These are phyloP conservation scores for Lates japonicus DNA, from an alignment of 2,797 vertebrate species.

Conservation along the genomic window DNA sequence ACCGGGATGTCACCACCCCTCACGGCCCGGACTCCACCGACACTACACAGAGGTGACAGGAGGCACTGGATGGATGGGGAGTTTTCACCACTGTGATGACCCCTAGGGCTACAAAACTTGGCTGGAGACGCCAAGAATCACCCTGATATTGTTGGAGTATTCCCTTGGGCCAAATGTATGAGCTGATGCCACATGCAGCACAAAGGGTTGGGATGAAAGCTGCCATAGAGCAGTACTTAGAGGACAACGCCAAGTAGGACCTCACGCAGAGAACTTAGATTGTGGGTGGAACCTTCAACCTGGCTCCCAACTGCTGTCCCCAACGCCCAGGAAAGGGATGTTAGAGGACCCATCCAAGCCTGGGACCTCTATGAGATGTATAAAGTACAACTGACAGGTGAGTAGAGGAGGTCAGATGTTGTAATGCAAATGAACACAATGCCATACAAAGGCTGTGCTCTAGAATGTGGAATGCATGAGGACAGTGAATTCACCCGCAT, in stretches of 20 bases:
- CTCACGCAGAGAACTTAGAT: too few relatives aligned
- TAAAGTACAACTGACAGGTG: too few relatives aligned
- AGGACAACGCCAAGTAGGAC: too few relatives aligned
- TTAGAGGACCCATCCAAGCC: conserved; percentile 44
- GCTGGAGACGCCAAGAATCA: conserved; percentile 36
- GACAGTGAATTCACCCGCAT: too few relatives aligned
- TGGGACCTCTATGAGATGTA: conserved; percentile 23
- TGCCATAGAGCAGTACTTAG: conserved; percentile 47
- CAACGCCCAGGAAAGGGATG: background rate
- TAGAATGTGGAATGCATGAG: too few relatives aligned
- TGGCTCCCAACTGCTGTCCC: conserved; percentile 55
- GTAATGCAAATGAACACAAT: too few relatives aligned
- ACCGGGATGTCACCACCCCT: too few relatives aligned
- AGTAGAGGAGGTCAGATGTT: too few relatives aligned
- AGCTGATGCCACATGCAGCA: background rate
- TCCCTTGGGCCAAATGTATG: conserved; percentile 45
- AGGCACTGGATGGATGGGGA: conserved; percentile 36
- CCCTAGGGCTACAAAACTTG: conserved; percentile 34
- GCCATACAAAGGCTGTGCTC: too few relatives aligned
- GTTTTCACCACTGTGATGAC: conserved; percentile 38
- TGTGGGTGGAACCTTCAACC: background rate
- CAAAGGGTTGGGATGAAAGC: conserved; percentile 6
- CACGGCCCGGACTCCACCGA: too few relatives aligned
- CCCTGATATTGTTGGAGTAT: conserved; percentile 33
- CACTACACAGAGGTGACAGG: too few relatives aligned